These are phyloP conservation scores for Drosophila subquinaria DNA, from an alignment of 2,888 invertebrate species.

Conservation along the genomic window DNA sequence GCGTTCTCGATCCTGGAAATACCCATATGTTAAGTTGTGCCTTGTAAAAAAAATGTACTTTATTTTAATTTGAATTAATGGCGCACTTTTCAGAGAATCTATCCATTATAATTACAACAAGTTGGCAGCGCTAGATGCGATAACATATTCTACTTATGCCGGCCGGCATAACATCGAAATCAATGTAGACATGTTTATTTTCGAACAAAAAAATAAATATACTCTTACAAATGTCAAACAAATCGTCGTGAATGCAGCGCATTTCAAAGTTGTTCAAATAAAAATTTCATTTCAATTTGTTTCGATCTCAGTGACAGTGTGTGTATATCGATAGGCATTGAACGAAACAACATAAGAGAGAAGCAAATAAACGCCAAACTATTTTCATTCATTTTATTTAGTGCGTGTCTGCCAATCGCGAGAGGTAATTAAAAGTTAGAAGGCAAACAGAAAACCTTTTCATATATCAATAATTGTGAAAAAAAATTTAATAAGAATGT, in stretches of 20 bases:
- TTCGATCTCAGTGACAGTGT: constrained; percentile 8
- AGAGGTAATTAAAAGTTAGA: constrained; percentile 26
- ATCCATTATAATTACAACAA: constrained; percentile 13
- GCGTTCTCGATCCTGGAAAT: no score
- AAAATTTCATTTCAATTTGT: neutral
- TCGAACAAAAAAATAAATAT: neutral
- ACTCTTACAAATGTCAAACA: neutral
- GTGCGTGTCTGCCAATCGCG: constrained; percentile 16
- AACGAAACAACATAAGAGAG: constrained; percentile 21
- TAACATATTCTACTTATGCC: constrained; percentile 14
- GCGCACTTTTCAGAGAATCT: neutral
- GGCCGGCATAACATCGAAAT: constrained; percentile 37
- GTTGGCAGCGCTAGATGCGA: constrained; percentile 32
- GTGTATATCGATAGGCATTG: constrained; percentile 37
- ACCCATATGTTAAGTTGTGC: no score
- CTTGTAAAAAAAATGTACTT: neutral
- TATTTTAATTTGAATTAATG: neutral
- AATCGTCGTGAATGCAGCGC: neutral
- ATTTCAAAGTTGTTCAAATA: neutral
- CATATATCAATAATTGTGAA: neutral
- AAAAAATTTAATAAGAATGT: neutral
- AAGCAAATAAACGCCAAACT: constrained; percentile 48
- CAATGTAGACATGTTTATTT: constrained; percentile 3
- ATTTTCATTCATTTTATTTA: constrained; percentile 45
- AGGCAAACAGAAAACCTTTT: neutral